Evolutionary conservation across 2,888 invertebrate species (phyloP).

Genomic region (Tinea pellionella): DNA sequence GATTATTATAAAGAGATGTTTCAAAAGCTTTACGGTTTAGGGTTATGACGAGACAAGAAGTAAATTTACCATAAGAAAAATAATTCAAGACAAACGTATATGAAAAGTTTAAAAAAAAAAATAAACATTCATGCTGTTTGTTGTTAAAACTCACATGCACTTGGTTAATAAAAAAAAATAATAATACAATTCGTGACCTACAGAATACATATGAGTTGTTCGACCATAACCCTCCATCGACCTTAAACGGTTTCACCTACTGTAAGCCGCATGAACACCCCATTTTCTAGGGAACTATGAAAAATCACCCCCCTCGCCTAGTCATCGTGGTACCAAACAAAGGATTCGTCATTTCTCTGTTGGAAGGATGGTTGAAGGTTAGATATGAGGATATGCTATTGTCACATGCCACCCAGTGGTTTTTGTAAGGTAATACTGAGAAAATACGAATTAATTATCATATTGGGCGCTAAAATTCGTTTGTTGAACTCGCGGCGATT

Average conservation of each 20-base stretch:
- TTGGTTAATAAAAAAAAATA: neutral
- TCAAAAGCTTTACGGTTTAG: too few relatives aligned
- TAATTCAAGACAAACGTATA: too few relatives aligned
- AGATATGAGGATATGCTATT: constrained; percentile 9
- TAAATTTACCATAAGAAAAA: too few relatives aligned
- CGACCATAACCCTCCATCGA: neutral
- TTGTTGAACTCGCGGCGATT: neutral
- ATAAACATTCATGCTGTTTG: neutral
- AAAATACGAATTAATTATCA: constrained; percentile 5
- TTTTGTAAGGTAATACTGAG: constrained; percentile 8
- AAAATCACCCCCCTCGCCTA: constrained; percentile 42
- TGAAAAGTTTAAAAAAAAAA: too few relatives aligned
- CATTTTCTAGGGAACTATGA: constrained; percentile 1
- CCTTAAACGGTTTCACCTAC: neutral
- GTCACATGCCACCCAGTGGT: constrained; percentile 5
- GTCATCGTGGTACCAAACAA: constrained; percentile 49
- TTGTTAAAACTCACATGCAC: constrained; percentile 1
- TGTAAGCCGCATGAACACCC: constrained; percentile 6
- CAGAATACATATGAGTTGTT: neutral
- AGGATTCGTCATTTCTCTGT: constrained; percentile 45
- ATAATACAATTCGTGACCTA: neutral
- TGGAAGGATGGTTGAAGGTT: neutral
- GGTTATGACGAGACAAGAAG: too few relatives aligned
- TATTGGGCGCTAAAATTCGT: neutral
- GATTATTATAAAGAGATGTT: too few relatives aligned